A percentile compares a stretch with the other conserved stretches of the same genome.
Conservation (phyloP, 2,113 vertebrate genomes). For the Phalacrocorax brasilianus region DNA sequence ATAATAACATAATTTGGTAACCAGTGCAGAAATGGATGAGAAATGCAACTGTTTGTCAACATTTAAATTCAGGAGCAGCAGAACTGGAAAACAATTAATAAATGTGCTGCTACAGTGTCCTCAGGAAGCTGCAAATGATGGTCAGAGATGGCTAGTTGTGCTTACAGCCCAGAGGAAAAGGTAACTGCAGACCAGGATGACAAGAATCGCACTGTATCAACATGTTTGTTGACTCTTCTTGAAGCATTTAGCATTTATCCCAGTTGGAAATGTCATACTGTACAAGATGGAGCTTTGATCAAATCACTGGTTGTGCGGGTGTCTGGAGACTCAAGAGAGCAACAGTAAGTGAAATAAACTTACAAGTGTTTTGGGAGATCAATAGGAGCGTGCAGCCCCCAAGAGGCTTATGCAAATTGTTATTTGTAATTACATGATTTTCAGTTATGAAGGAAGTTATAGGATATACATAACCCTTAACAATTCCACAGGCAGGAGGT, state of each 20-base stretch:
- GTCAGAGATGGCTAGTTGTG: neutral
- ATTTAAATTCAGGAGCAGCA: neutral
- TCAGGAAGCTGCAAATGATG: neutral
- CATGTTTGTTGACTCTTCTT: neutral
- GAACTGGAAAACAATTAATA: neutral
- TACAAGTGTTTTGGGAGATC: neutral
- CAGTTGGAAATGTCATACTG: neutral
- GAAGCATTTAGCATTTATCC: neutral
- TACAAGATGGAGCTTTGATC: neutral
- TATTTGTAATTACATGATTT: neutral
- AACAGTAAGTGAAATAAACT: neutral
- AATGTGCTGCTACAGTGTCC: neutral
- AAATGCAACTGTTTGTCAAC: neutral
- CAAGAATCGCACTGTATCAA: neutral
- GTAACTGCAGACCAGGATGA: neutral
- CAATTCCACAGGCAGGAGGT: neutral
- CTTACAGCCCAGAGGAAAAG: neutral
- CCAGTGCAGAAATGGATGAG: neutral
- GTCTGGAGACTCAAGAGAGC: accelerated
- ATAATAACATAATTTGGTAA: neutral
- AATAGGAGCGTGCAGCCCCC: neutral
- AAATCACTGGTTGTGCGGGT: neutral
- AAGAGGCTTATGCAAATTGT: neutral
- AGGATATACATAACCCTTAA: neutral
- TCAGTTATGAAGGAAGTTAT: neutral